Conservation (phyloP, 2,888 invertebrate genomes). For the Chloroclystis v-ata region DNA sequence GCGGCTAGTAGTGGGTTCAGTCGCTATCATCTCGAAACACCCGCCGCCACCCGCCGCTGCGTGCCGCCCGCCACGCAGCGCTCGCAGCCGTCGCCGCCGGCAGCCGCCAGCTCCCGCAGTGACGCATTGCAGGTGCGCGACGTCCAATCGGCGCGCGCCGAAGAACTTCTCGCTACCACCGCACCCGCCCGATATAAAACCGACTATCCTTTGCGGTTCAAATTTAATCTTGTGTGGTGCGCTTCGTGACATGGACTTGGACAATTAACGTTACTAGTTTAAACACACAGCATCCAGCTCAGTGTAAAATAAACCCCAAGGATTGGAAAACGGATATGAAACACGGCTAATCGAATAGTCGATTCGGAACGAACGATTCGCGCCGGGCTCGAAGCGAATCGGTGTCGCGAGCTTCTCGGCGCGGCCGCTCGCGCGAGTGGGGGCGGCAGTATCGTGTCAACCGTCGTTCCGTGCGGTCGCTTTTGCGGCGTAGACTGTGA, state of each 20-base stretch:
- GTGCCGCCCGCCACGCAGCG: slow-evolving; percentile 33
- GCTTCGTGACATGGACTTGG: slow-evolving; percentile 76
- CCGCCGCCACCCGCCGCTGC: slow-evolving; percentile 27
- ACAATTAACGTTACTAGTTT: slow-evolving; percentile 54
- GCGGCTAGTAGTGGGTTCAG: slow-evolving; percentile 40
- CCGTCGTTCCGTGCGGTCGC: slow-evolving; percentile 77
- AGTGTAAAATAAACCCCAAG: slow-evolving; percentile 41
- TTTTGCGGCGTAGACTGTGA: slow-evolving; percentile 78
- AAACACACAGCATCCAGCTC: slow-evolving; percentile 47
- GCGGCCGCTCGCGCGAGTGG: slow-evolving; percentile 74
- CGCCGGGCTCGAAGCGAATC: slow-evolving; percentile 65
- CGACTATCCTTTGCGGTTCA: slow-evolving; percentile 79
- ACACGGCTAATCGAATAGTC: slow-evolving; percentile 66
- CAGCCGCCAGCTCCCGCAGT: slow-evolving; percentile 59
- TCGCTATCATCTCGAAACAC: slow-evolving; percentile 36
- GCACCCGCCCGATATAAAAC: slow-evolving; percentile 84
- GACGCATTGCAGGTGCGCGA: slow-evolving; percentile 93
- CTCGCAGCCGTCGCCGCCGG: slow-evolving; percentile 41
- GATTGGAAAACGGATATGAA: slow-evolving; percentile 66
- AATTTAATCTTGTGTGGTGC: slow-evolving; percentile 79
- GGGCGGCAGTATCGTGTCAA: slow-evolving; percentile 79
- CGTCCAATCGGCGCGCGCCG: slow-evolving; percentile 86
- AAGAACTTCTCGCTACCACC: slow-evolving; percentile 77
- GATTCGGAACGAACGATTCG: slow-evolving; percentile 71
- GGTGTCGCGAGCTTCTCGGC: slow-evolving; percentile 69